Conservation (phyloP, 2,888 invertebrate genomes). For the Sipha maydis region DNA sequence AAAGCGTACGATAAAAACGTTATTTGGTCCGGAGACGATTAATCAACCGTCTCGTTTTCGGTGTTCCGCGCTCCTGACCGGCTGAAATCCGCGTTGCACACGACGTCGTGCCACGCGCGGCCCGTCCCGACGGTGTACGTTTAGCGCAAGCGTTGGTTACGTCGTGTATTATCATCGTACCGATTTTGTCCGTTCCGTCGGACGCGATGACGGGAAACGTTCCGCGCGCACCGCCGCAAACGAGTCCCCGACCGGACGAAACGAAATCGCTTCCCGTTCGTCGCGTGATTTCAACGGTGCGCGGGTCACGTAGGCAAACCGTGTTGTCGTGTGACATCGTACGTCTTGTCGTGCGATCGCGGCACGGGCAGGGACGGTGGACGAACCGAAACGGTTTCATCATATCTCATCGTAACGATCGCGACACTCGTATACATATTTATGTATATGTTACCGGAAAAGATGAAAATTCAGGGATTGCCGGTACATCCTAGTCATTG, state of each 20-base stretch:
- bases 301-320: too few species aligned
- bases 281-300: neutral
- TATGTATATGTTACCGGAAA: too few species aligned
- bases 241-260: neutral
- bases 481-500: too few species aligned
- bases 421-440: neutral
- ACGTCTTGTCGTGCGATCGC: neutral
- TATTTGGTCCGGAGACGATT: slow-evolving; percentile 24
- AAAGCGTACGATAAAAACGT: slow-evolving; percentile 39
- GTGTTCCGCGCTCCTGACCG: neutral
- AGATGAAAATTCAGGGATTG: too few species aligned
- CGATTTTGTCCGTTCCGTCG: neutral
- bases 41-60: slow-evolving; percentile 14
- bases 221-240: too few species aligned
- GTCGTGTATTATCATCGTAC: too few species aligned
- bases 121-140: too few species aligned
- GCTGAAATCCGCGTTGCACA: neutral
- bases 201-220: neutral
- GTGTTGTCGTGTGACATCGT: neutral
- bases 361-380: slow-evolving; percentile 6
- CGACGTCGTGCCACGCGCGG: too few species aligned
- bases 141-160: too few species aligned
- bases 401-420: slow-evolving; percentile 23
- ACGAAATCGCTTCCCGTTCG: neutral
- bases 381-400: slow-evolving; percentile 8